Percentiles rank a stretch among this genome's conserved stretches.
phyloP scores from a whole-genome alignment of 2,113 vertebrate genomes.

The Donacobius atricapilla region DNA sequence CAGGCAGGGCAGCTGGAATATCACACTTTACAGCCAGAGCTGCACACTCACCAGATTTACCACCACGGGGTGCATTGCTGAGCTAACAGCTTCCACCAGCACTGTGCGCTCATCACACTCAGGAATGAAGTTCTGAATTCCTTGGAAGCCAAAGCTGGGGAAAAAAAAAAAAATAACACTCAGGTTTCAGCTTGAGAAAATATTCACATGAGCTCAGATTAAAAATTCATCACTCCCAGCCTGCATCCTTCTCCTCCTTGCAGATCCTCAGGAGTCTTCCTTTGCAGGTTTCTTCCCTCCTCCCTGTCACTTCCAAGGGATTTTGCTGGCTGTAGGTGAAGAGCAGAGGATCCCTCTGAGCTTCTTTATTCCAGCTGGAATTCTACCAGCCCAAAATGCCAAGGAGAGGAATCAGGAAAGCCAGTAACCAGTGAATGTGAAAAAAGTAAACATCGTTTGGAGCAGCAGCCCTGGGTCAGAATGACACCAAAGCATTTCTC shows the following conservation, averaged over 20 bases:
- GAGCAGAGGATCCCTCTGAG: background rate
- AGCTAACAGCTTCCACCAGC: background rate
- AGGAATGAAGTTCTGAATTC: constrained; percentile 34
- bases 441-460: background rate
- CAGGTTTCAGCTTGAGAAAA: background rate
- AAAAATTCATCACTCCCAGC: background rate
- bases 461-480: background rate
- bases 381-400: background rate
- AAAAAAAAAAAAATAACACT: background rate
- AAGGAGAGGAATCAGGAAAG: background rate
- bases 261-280: background rate
- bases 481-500: background rate
- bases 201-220: background rate
- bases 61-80: background rate
- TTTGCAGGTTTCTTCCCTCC: background rate
- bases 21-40: background rate
- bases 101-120: background rate
- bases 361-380: background rate
- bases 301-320: background rate
- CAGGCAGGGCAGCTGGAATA: background rate
- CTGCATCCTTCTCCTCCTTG: background rate
- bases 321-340: background rate
- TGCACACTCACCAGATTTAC: background rate
- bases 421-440: accelerated
- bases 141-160: background rate